Evolutionary conservation across 2,888 invertebrate species (phyloP), one percentile per base, ranked within the genome.

Genomic region (Panopea generosa): DNA sequence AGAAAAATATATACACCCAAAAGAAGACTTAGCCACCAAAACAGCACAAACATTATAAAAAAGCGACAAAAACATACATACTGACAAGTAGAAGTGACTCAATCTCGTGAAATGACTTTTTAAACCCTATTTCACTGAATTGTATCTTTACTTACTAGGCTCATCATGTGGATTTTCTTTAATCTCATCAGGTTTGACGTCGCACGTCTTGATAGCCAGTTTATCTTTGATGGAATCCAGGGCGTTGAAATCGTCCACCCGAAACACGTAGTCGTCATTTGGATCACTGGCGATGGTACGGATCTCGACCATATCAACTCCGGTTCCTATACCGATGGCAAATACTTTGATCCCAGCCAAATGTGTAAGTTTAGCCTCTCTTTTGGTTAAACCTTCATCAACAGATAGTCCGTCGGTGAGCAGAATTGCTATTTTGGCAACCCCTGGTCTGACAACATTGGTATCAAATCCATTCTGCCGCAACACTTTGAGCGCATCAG

Each of bases 391-490:
- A 2, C 68, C 69, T 26, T 84, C 83, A 61, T 87, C 81, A 7
- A 83, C 65, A 0, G 89, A 89, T 24, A 86, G 72, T 2, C 90
- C 90, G 66, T 90, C 90, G 1, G 90, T 90, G 11, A 90, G 77
- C 11, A 90, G 77, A 18, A 91, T 85, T 2, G 82, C 89, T 9
- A 91, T 83, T 49, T 84, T 82, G 0, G 86, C 84, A 16, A 87
- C 89, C 7, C 69, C 75, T 0, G 66, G 65, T 27, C 90, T 55
- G 4, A 71, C 82, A 1, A 77, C 57, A 11, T 29, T 53, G 0
- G 55, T 43, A 1, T 75, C 26, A 49, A 88, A 87, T 11, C 87
- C 86, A 26, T 73, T 67, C 9, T 80, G 60, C 1, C 84, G 69
- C 11, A 84, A 69, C 56, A 84, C 79, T 11, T 65, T 55, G 2